These are phyloP conservation scores for Lagorchestes hirsutus DNA, from an alignment of 2,797 vertebrate species.

Conservation along the genomic window DNA sequence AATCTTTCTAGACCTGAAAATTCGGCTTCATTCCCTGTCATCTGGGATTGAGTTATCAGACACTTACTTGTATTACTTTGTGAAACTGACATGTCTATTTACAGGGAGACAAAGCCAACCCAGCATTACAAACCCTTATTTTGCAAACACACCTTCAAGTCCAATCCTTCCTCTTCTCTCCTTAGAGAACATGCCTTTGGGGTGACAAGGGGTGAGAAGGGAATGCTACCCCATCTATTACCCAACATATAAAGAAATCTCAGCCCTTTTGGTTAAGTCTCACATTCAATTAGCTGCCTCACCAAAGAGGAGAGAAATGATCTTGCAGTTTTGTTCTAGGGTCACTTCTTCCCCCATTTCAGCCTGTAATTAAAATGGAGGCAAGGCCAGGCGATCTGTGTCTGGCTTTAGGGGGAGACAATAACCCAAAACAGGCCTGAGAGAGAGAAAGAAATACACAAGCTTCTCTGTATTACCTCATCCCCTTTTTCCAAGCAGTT, in stretches of 20 bases:
- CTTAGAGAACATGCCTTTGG: conserved; percentile 48
- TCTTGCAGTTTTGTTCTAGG: conserved; percentile 54
- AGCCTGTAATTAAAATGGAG: conserved; percentile 91
- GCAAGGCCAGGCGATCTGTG: conserved; percentile 90
- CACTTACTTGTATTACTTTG: conserved; percentile 80
- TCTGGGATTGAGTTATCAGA: conserved; percentile 83
- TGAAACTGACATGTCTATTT: conserved; percentile 84
- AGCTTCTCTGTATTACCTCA: conserved; percentile 83
- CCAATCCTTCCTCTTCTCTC: conserved; percentile 62
- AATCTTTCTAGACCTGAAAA: conserved; percentile 75
- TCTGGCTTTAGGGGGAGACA: conserved; percentile 87
- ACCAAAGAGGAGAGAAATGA: conserved; percentile 14
- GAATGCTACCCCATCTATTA: conserved; percentile 47
- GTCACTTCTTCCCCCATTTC: conserved; percentile 80
- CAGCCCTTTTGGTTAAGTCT: conserved; percentile 76
- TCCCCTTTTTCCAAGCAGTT: conserved; percentile 86
- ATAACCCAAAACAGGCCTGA: conserved; percentile 85
- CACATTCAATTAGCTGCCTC: background rate
- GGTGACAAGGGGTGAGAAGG: background rate
- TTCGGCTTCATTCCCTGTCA: conserved; percentile 79
- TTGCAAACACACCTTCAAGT: conserved; percentile 61
- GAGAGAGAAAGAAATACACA: conserved; percentile 75
- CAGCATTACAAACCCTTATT: conserved; percentile 67
- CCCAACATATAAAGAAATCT: conserved; percentile 68
- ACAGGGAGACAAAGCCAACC: conserved; percentile 85